Evolutionary conservation across 2,888 invertebrate genomes (phyloP), one percentile per base, ranked within the genome.

Genomic region (Phyllotreta cruciferae): DNA sequence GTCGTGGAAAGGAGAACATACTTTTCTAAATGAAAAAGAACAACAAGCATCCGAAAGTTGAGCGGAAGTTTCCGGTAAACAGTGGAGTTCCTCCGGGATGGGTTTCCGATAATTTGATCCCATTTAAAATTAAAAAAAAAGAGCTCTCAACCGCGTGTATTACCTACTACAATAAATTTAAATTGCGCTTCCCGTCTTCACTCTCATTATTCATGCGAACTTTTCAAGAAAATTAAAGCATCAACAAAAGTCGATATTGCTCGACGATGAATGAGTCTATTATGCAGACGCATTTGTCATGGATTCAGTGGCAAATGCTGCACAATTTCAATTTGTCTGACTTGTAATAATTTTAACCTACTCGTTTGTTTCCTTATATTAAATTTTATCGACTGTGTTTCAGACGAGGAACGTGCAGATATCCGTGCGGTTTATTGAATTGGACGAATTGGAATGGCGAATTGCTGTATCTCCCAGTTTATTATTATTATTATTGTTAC

Each of bases 11-110:
- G 72, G 67, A 69, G 71, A 73, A 73, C 75, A 73, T 76, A 74
- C 74, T 73, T 71, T 67, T 68, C 71, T 38, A 73, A 77, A 77
- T 76, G 75, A 74, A 76, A 76, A 77, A 77, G 77, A 77, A 76
- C 77, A 77, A 77, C 77, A 76, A 75, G 76, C 76, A 76, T 74
- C 73, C 70, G 71, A 64, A 75, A 75, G 74, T 77, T 73, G 68
- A 73, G 60, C 71, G 70, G 66, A 74, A 77, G 77, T 77, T 77
- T 77, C 75, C 76, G 72, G 72, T 69, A 75, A 76, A 74, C 74
- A 74, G 72, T 73, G 74, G 71, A 65, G 71, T 75, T 75, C 74
- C 75, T 60, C 11, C 71, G 73, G 75, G 71, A 47, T 37, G 3
- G n/a, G n/a, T 24, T 24, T 4, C 24, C 24, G 24, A 24, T 24